Evolutionary conservation across 2,113 vertebrate species (phyloP).

Genomic region (Oryctolagus cuniculus): mOryCun1.1 NC_091443.1:70127001-70127500

Average conservation of each 20-base stretch:
- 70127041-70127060: background rate
- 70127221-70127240: background rate
- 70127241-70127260: background rate
- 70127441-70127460: background rate
- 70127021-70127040: background rate
- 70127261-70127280: background rate
- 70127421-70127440: conserved; percentile 10
- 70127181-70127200: conserved; percentile 26
- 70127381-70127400: background rate
- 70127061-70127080: background rate
- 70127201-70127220: background rate
- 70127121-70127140: background rate
- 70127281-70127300: background rate
- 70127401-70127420: background rate
- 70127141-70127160: background rate
- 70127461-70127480: conserved; percentile 16
- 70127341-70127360: background rate
- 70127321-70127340: background rate
- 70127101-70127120: background rate
- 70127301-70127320: background rate
- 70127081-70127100: background rate
- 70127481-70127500: background rate
- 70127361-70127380: background rate
- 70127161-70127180: conserved; percentile 7
- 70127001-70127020: background rate